Percentiles rank a stretch among this genome's conserved stretches.
These are phyloP conservation scores for Microtus pennsylvanicus DNA, from an alignment of 2,113 vertebrate genomes.

Conservation along the genomic window DNA sequence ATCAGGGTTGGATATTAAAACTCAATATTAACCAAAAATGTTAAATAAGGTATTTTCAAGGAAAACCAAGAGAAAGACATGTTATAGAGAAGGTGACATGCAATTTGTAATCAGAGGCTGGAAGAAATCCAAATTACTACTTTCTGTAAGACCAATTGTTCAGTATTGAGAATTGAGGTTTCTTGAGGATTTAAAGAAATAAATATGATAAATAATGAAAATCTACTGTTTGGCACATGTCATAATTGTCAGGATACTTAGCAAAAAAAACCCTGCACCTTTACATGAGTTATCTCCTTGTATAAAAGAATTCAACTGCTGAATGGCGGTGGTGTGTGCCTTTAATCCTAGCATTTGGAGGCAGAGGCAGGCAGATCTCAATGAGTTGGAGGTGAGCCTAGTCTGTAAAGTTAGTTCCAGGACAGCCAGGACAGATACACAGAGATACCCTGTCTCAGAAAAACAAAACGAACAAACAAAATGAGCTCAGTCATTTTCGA, in stretches of 20 bases:
- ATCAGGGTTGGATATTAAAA: not conserved
- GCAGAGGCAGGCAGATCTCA: too few species aligned
- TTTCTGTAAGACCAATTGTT: not conserved
- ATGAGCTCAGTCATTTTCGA: not conserved
- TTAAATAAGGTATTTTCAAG: not conserved
- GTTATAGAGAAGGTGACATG: not conserved
- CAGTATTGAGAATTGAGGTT: not conserved
- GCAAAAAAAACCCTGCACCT: not conserved
- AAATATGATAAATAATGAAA: not conserved
- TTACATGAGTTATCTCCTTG: not conserved
- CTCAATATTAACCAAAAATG: not conserved
- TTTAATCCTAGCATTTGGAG: too few species aligned
- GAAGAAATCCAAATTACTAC: not conserved
- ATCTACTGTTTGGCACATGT: not conserved
- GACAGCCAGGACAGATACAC: too few species aligned
- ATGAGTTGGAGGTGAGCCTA: too few species aligned
- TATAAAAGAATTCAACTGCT: not conserved
- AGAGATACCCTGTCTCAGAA: too few species aligned
- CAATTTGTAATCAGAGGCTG: not conserved
- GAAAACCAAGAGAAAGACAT: not conserved
- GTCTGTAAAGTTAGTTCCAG: too few species aligned
- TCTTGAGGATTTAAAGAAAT: not conserved
- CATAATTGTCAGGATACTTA: not conserved
- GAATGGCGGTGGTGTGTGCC: fast-evolving
- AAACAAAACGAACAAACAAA: too few species aligned